A percentile compares a stretch with the other conserved stretches of the same genome.
phyloP scores from a whole-genome alignment of 2,888 invertebrate species.

The Phalangium opilio region DNA sequence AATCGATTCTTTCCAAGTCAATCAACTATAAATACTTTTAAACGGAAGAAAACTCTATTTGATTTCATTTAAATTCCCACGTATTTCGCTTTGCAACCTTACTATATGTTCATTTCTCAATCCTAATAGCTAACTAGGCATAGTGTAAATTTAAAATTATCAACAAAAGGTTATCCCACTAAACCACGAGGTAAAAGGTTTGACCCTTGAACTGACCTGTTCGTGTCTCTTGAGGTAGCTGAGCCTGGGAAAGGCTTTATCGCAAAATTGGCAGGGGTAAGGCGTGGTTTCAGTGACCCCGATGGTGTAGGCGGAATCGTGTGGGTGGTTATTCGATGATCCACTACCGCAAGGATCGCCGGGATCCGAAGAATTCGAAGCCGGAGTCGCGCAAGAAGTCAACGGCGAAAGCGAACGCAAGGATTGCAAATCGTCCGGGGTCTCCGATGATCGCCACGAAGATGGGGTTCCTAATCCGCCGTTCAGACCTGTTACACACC shows the following conservation, averaged over 20 bases:
- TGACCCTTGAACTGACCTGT: too few species aligned
- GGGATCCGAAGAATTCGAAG: constrained; percentile 35
- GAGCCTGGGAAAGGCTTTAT: constrained; percentile 72
- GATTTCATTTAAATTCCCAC: too few species aligned
- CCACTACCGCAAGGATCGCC: constrained; percentile 32
- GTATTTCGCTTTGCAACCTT: too few species aligned
- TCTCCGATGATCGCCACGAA: constrained; percentile 46
- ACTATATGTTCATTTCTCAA: too few species aligned
- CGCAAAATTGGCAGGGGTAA: constrained; percentile 80
- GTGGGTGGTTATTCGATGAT: too few species aligned
- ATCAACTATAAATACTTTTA: too few species aligned
- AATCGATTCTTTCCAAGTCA: too few species aligned
- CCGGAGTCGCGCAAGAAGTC: constrained; percentile 44
- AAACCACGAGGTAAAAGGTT: too few species aligned
- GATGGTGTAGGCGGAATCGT: constrained; percentile 44
- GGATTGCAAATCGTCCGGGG: constrained; percentile 24
- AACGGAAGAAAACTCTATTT: too few species aligned
- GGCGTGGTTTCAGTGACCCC: constrained; percentile 59
- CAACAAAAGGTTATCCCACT: too few species aligned
- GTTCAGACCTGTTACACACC: constrained; percentile 11
- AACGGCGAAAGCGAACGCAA: constrained; percentile 33
- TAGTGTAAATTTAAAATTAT: too few species aligned
- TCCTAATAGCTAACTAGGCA: too few species aligned
- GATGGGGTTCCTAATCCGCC: constrained; percentile 33
- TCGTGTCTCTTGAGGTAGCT: constrained; percentile 80